Conservation (phyloP, 2,888 invertebrate species). For the Steinernema hermaphroditum region DNA sequence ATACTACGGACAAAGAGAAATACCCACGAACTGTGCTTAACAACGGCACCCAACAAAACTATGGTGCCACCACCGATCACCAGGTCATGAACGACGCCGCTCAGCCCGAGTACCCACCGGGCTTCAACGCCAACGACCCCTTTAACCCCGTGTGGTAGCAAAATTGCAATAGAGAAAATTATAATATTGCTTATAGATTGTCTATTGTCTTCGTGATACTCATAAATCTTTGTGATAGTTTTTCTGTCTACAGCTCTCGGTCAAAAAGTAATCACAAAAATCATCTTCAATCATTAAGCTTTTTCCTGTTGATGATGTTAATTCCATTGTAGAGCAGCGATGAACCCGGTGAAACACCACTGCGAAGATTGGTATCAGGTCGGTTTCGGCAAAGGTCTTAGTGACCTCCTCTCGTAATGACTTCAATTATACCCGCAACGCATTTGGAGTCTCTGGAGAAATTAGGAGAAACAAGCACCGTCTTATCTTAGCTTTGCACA, state of each 20-base stretch:
- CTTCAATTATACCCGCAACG: background rate
- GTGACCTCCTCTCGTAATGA: conserved; percentile 26
- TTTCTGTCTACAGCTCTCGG: background rate
- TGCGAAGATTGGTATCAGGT: conserved; percentile 31
- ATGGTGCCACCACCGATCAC: conserved; percentile 33
- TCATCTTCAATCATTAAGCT: too few relatives aligned
- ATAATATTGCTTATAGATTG: conserved; percentile 24
- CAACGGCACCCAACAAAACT: conserved; percentile 38
- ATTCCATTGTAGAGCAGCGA: conserved; percentile 1
- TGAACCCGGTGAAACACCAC: conserved; percentile 24
- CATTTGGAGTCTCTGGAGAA: conserved; percentile 12
- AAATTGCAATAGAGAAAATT: conserved; percentile 28
- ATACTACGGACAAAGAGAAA: conserved; percentile 13
- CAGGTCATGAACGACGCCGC: conserved; percentile 24
- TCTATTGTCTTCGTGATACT: conserved; percentile 1
- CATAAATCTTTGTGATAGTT: conserved; percentile 13
- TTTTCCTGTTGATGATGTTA: too few relatives aligned
- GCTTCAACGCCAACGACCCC: conserved; percentile 31
- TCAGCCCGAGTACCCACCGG: conserved; percentile 32
- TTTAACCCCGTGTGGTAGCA: conserved; percentile 59
- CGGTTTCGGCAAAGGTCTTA: background rate
- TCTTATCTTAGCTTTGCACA: conserved; percentile 18
- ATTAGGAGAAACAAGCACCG: conserved; percentile 18
- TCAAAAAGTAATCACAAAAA: too few relatives aligned
- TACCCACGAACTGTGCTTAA: conserved; percentile 32